A percentile compares a stretch with the other conserved stretches of the same genome.
These are phyloP conservation scores for Brachirus orientalis DNA, from an alignment of 2,113 vertebrate species.

Conservation along the genomic window DNA sequence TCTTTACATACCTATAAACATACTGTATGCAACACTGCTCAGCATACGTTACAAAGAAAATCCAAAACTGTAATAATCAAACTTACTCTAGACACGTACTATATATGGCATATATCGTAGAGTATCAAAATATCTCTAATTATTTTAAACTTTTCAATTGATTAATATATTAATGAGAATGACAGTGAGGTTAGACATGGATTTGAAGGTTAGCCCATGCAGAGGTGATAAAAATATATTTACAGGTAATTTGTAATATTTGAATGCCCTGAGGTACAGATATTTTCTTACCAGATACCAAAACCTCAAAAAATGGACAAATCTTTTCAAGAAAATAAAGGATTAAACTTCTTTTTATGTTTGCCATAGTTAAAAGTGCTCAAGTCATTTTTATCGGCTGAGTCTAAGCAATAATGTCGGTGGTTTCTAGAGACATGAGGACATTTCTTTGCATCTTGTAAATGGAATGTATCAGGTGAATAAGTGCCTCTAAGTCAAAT, in stretches of 20 bases:
- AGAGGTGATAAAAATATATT: slow-evolving; percentile 44
- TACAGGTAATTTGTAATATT: slow-evolving; percentile 42
- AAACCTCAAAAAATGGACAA: slow-evolving; percentile 29
- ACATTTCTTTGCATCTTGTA: slow-evolving; percentile 9
- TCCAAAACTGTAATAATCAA: background rate
- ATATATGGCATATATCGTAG: background rate
- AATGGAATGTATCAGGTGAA: slow-evolving; percentile 64
- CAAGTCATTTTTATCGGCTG: slow-evolving; percentile 3
- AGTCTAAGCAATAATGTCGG: slow-evolving; percentile 16
- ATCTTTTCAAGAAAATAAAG: slow-evolving; percentile 6
- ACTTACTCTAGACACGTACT: slow-evolving; percentile 3
- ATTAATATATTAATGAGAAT: slow-evolving; percentile 3
- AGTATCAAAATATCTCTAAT: slow-evolving; percentile 20
- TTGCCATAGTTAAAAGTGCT: slow-evolving; percentile 12
- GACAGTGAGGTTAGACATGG: slow-evolving; percentile 5
- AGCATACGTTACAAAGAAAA: slow-evolving; percentile 14
- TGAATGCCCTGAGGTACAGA: slow-evolving; percentile 46
- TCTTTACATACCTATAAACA: slow-evolving; percentile 24
- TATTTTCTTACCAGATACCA: slow-evolving; percentile 15
- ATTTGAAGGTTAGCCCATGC: slow-evolving; percentile 9
- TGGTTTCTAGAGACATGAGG: background rate
- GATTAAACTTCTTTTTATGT: background rate
- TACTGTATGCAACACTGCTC: slow-evolving; percentile 8
- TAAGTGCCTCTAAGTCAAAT: slow-evolving; percentile 13
- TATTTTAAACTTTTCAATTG: slow-evolving; percentile 14